Evolutionary conservation across 2,797 vertebrate species (phyloP), one percentile per base, ranked within the genome.

Genomic region (Gymnocypris eckloni): DNA sequence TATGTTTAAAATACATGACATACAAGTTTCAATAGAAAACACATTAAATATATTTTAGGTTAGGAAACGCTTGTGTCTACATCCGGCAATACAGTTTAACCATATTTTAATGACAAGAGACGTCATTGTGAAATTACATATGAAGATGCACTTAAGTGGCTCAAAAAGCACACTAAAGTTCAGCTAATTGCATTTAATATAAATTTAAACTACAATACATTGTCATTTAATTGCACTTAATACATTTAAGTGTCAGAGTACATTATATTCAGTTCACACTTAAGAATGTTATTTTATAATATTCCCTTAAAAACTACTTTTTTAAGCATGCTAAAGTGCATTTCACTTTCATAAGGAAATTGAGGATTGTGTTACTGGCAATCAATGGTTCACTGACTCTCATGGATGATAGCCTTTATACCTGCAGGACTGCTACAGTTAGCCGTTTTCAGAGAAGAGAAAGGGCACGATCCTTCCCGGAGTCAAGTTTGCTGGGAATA

Each of bases 401-500:
- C 25, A 61, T 22, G 54, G 70, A 6, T 61, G 54, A 61, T 56
- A 83, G 33, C 80, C 33, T 28, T 25, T 59, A 71, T 64, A 80
- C 12, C 61, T 67, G 45, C 33, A 71, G 67, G 50, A 56, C 22
- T 39, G 6, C 18, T 52, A 37, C 39, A 15, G 69, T 9, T 25
- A 50, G 37, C 4, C 11, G 72, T 61, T 48, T 76, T 33, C 28
- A 1, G 2, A 45, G 16, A 80, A 66, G 39, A 12, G 6, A 56
- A 72, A 56, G 75, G 56, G 59, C 79, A 79, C 0, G 69, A 82
- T 69, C 72, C 37, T 59, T 70, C 80, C 64, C 28, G 16, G 28
- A 52, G 81, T 71, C 3, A 16, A 70, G 39, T 59, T 50, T 45
- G 54, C 20, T 86, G 73, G 67, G 43, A 88, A 81, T 70, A 70